A percentile compares a stretch with the other conserved stretches of the same genome.
These are phyloP conservation scores for Eubasilissa regina DNA, from an alignment of 1,140 invertebrate species.

Conservation along the genomic window DNA sequence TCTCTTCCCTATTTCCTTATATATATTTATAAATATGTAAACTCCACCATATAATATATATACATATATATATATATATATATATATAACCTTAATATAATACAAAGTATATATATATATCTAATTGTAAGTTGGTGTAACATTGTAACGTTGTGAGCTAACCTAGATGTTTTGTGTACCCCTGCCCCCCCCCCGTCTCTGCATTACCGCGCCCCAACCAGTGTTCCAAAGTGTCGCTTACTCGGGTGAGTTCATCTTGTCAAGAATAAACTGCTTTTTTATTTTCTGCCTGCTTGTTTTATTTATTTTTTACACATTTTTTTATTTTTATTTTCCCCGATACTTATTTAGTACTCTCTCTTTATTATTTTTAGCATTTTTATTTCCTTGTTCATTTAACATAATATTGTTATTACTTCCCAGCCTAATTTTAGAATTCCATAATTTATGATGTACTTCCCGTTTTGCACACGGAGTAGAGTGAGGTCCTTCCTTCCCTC, in stretches of 20 bases:
- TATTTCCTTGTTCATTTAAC: neutral
- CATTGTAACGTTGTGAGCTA: conserved; percentile 52
- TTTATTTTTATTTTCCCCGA: neutral
- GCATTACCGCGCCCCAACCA: conserved; percentile 64
- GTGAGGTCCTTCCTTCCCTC: too few species aligned
- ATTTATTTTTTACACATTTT: too few species aligned
- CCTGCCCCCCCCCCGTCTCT: conserved; percentile 45
- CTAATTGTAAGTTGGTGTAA: conserved; percentile 48
- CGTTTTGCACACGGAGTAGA: too few species aligned
- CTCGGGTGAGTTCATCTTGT: conserved; percentile 83
- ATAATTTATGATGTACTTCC: too few species aligned
- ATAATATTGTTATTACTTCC: too few species aligned
- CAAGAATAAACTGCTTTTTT: conserved; percentile 22
- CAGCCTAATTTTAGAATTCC: too few species aligned
- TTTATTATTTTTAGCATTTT: conserved; percentile 1
- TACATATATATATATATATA: conserved; percentile 1
- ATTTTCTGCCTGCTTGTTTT: conserved; percentile 18
- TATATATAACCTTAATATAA: conserved; percentile 22
- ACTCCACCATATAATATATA: neutral
- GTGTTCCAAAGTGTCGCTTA: conserved; percentile 96
- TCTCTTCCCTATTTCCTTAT: too few species aligned
- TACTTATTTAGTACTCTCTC: neutral
- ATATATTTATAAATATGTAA: too few species aligned
- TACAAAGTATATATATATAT: neutral
- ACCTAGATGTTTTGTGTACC: conserved; percentile 58